Evolutionary conservation across 1,140 invertebrate genomes (phyloP).

Genomic region (Centruroides sculpturatus): DNA sequence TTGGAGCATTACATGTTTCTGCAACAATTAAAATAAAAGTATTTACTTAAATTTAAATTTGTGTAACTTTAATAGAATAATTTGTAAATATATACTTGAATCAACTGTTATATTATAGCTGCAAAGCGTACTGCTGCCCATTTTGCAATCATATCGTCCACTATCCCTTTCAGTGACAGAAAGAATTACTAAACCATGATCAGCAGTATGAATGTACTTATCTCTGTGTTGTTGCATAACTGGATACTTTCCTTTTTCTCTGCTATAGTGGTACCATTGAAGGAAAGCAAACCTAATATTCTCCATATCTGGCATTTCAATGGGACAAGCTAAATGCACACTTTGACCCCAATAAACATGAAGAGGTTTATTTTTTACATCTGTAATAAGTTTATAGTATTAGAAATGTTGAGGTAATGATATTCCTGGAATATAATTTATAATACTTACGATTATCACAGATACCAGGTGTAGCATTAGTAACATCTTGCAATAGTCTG

Average conservation of each 20-base stretch:
- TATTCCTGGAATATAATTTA: neutral
- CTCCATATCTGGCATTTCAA: constrained; percentile 53
- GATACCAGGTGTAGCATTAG: constrained; percentile 67
- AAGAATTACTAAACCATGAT: constrained; percentile 77
- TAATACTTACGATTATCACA: constrained; percentile 64
- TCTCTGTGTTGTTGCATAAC: constrained; percentile 43
- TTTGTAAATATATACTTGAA: constrained; percentile 32
- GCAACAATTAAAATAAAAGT: constrained; percentile 28
- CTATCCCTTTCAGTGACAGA: constrained; percentile 75
- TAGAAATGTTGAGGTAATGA: neutral
- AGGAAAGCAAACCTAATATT: neutral
- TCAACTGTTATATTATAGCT: constrained; percentile 87
- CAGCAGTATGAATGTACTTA: constrained; percentile 83
- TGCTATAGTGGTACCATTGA: constrained; percentile 58
- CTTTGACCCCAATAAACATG: constrained; percentile 79
- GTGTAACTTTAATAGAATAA: neutral
- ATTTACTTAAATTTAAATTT: neutral
- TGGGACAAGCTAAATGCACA: constrained; percentile 75
- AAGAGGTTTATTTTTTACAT: constrained; percentile 63
- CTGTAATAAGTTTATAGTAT: neutral
- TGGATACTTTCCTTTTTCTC: constrained; percentile 65
- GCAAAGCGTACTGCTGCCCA: constrained; percentile 62
- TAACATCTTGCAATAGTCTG: constrained; percentile 56
- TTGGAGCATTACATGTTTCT: constrained; percentile 39
- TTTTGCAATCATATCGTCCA: constrained; percentile 78